Conservation (phyloP, 2,113 vertebrate species). For the Psittacula cyanocephala region DNA sequence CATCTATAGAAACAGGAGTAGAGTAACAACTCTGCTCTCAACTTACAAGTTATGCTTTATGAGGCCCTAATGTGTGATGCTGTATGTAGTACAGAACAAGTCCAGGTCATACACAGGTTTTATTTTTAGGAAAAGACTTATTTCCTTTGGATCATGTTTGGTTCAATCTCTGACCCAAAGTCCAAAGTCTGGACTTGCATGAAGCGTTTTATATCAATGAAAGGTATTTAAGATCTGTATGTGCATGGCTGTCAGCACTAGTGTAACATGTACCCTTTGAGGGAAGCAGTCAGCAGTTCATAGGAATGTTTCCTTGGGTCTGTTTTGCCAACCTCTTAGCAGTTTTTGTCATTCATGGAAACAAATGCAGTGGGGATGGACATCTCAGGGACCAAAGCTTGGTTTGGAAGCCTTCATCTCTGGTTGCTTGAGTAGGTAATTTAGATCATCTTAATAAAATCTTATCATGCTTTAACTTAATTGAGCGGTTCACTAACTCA, state of each 20-base stretch:
- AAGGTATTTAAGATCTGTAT: neutral
- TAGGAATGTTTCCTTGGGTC: neutral
- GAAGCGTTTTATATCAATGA: neutral
- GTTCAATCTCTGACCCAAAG: neutral
- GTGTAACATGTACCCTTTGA: rapidly evolving
- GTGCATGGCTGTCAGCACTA: neutral
- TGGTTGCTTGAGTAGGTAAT: neutral
- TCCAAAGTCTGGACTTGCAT: neutral
- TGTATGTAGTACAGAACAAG: neutral
- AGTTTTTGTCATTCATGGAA: neutral
- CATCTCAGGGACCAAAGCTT: neutral
- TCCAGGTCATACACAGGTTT: neutral
- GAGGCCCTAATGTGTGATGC: neutral
- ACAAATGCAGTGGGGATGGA: neutral
- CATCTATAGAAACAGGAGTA: neutral
- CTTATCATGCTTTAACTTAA: neutral
- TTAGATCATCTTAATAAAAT: neutral
- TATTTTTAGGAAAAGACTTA: neutral
- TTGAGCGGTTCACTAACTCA: neutral
- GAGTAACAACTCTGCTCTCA: neutral
- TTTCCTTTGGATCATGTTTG: neutral
- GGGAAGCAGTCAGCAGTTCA: neutral
- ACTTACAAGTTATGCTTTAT: neutral
- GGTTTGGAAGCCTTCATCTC: neutral
- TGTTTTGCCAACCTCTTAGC: neutral